phyloP scores from a whole-genome alignment of 2,113 vertebrate genomes.

The Passer domesticus region DNA sequence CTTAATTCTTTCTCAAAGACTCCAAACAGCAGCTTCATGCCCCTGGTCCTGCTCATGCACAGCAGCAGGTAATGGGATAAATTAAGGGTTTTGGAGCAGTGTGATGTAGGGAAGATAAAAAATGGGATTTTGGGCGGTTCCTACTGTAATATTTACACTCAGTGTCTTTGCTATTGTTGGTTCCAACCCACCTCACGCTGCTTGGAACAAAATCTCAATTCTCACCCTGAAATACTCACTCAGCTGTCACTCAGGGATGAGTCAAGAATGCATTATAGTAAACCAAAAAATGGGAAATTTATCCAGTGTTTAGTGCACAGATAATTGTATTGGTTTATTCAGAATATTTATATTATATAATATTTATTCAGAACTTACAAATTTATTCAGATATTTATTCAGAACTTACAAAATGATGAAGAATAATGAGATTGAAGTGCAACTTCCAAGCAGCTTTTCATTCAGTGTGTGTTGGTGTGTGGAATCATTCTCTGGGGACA shows the following conservation, averaged over 20 bases:
- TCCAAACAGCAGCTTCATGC: rapidly evolving
- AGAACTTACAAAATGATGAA: neutral
- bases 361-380: neutral
- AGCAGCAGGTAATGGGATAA: neutral
- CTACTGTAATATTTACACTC: neutral
- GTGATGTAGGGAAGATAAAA: neutral
- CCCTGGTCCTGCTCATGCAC: neutral
- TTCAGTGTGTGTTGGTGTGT: neutral
- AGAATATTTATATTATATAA: neutral
- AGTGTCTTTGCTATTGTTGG: neutral
- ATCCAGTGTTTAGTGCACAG: neutral
- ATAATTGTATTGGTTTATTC: neutral
- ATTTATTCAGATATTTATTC: neutral
- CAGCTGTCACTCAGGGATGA: conserved; percentile 12
- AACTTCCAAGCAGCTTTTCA: neutral
- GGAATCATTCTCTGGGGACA: neutral
- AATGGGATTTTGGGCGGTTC: neutral
- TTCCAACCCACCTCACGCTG: neutral
- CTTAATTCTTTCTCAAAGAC: neutral
- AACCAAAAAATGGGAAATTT: neutral
- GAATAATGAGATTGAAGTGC: neutral
- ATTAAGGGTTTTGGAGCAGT: neutral
- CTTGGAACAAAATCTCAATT: neutral
- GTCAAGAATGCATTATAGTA: neutral
- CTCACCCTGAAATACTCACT: neutral